A percentile compares a stretch with the other conserved stretches of the same genome.
phyloP scores from a whole-genome alignment of 1,140 invertebrate genomes.

The Andrena cerasifolii region DNA sequence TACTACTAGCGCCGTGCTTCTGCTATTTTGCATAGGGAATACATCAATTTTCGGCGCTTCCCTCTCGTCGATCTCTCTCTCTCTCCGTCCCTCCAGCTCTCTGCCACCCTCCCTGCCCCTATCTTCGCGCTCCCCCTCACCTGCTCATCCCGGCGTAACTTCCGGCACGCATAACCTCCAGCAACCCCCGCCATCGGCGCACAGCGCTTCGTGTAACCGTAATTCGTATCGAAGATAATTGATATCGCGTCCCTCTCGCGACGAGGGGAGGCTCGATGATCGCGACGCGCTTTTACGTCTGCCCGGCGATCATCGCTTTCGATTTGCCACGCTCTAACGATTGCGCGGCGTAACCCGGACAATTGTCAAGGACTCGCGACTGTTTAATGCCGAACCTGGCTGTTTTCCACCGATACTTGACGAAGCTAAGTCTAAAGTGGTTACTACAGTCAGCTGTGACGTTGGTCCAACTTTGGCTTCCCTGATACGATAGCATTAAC shows the following conservation, averaged over 20 bases:
- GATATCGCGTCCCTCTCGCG: constrained; percentile 50
- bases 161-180: constrained; percentile 44
- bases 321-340: constrained; percentile 25
- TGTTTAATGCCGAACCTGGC: neutral
- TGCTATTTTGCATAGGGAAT: constrained; percentile 75
- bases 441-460: no score
- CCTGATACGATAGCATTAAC: no score
- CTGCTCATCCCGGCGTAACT: constrained; percentile 35
- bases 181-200: constrained; percentile 11
- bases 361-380: constrained; percentile 33
- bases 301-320: constrained; percentile 36
- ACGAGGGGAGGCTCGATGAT: constrained; percentile 9
- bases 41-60: constrained; percentile 76
- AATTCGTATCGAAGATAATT: constrained; percentile 67
- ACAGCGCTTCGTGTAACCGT: constrained; percentile 6
- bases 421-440: no score
- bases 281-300: constrained; percentile 24
- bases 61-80: constrained; percentile 43
- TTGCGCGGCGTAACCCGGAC: no score
- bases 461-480: no score
- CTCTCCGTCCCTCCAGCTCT: constrained; percentile 6
- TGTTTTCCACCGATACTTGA: neutral
- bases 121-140: constrained; percentile 42
- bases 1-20: constrained; percentile 64
- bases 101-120: constrained; percentile 21